A percentile compares a stretch with the other conserved stretches of the same genome.
phyloP scores from a whole-genome alignment of 1,140 invertebrate species.

The Formica exsecta region DNA sequence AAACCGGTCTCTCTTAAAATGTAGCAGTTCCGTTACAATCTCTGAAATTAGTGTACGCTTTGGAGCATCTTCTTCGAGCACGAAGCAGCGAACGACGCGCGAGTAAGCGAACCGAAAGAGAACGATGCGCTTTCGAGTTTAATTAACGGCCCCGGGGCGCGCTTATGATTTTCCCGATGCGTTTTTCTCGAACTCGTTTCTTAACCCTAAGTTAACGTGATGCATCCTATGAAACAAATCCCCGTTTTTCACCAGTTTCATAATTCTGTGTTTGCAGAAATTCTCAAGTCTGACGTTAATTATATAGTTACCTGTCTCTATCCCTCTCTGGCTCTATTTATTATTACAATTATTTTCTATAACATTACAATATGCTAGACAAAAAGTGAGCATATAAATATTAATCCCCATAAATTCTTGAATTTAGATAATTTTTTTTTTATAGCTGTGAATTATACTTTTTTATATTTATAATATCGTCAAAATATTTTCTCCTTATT shows the following conservation, averaged over 20 bases:
- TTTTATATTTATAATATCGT: background rate
- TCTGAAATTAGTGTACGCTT: constrained; percentile 57
- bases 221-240: background rate
- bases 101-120: constrained; percentile 40
- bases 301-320: background rate
- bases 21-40: constrained; percentile 55
- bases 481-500: background rate
- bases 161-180: constrained; percentile 1
- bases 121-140: constrained; percentile 57
- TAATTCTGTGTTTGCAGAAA: background rate
- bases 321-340: no score
- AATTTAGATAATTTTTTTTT: background rate
- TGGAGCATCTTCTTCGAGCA: constrained; percentile 52
- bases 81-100: constrained; percentile 34
- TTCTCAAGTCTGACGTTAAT: background rate
- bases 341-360: constrained; percentile 16
- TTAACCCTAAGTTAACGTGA: background rate
- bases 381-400: background rate
- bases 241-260: background rate
- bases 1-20: constrained; percentile 57
- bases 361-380: background rate
- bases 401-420: background rate
- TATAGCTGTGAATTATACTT: background rate
- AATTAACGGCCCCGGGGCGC: constrained; percentile 32
- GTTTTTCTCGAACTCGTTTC: background rate